Evolutionary conservation across 2,113 vertebrate genomes (phyloP).

Genomic region (Rhea pennata): DNA sequence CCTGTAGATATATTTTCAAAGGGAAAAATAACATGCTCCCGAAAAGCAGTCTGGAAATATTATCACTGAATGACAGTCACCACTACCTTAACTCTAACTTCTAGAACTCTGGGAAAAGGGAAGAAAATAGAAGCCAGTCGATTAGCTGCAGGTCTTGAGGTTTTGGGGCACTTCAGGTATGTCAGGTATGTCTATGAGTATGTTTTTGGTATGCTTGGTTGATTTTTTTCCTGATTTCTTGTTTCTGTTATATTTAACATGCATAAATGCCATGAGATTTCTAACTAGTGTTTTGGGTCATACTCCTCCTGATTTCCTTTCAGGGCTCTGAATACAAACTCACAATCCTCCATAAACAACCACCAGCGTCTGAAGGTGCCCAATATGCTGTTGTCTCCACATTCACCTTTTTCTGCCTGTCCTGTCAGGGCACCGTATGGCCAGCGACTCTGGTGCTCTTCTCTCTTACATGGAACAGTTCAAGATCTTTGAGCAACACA

Average conservation of each 20-base stretch:
- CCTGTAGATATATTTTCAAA: not conserved
- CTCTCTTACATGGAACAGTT: not conserved
- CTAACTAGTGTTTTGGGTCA: not conserved
- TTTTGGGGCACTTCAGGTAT: not conserved
- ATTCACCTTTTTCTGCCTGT: too few species aligned
- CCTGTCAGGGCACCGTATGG: too few species aligned
- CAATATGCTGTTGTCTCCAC: too few species aligned
- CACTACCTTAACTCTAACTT: not conserved
- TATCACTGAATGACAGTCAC: not conserved
- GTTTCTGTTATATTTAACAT: not conserved
- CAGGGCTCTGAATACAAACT: not conserved
- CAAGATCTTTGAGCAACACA: not conserved
- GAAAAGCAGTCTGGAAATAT: not conserved
- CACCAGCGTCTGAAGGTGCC: fast-evolving
- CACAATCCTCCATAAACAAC: fast-evolving
- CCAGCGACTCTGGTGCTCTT: not conserved
- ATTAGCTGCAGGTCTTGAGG: not conserved
- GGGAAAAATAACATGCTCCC: not conserved
- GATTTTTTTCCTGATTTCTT: not conserved
- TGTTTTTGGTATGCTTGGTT: not conserved
- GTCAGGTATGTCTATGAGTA: not conserved
- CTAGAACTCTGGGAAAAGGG: not conserved
- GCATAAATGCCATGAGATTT: not conserved
- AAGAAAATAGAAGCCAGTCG: not conserved
- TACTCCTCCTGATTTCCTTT: not conserved